Evolutionary conservation across 2,113 vertebrate genomes (phyloP).

Genomic region (Neomonachus schauinslandi): DNA sequence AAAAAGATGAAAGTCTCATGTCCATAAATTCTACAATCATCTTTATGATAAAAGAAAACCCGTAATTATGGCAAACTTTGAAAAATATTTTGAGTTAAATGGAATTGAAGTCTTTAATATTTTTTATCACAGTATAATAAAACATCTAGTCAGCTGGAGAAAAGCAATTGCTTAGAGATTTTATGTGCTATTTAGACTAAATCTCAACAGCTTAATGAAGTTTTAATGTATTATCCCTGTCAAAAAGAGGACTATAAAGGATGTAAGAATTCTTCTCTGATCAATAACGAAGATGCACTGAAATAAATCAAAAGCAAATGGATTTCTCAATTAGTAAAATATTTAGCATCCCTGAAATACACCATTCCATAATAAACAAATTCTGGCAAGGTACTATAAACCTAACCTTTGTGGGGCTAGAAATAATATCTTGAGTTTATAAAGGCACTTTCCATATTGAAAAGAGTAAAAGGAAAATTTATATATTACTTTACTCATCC

Average conservation of each 20-base stretch:
- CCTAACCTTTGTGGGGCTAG: not conserved
- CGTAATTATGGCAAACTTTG: not conserved
- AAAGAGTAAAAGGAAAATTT: constrained; percentile 13
- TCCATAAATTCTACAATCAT: constrained; percentile 33
- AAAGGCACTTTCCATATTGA: not conserved
- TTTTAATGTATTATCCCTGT: constrained; percentile 48
- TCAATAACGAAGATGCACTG: not conserved
- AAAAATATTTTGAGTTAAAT: constrained; percentile 39
- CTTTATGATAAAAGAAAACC: constrained; percentile 45
- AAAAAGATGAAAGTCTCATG: constrained; percentile 19
- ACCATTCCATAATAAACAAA: constrained; percentile 34
- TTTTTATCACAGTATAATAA: constrained; percentile 55
- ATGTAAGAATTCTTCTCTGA: constrained; percentile 50
- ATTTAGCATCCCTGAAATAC: constrained; percentile 50
- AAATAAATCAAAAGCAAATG: constrained; percentile 59
- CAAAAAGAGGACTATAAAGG: constrained; percentile 6
- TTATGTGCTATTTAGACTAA: constrained; percentile 44
- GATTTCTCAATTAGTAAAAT: constrained; percentile 66
- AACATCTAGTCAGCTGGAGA: constrained; percentile 24
- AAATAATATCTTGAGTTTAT: not conserved
- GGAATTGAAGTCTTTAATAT: constrained; percentile 17
- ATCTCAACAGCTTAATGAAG: constrained; percentile 53
- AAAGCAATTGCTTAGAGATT: constrained; percentile 46
- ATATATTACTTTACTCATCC: not conserved
- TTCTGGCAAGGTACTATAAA: constrained; percentile 29